Base-by-base conservation (phyloP, 1,140 invertebrate genomes). In the Chrysomallon squamiferum region DNA sequence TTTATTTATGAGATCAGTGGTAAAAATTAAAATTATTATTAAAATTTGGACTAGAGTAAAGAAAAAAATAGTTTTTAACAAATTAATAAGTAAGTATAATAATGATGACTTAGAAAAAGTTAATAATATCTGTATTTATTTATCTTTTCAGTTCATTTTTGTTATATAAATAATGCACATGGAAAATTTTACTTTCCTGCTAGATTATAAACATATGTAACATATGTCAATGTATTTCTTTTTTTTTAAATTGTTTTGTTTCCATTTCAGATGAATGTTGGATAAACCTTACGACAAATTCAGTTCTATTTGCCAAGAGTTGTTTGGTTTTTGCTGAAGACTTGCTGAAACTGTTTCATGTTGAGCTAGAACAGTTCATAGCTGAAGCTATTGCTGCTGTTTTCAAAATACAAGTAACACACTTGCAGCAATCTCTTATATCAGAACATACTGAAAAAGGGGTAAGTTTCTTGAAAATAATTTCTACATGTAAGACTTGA, bases 241-340 rank as follows among this genome's bases (percentile, higher is more conserved):
- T n/a, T n/a, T n/a, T n/a, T n/a, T n/a, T n/a, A n/a, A n/a, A n/a
- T n/a, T n/a, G n/a, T n/a, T n/a, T 41, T 82, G 89, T 33, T 86
- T 58, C 80, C 22, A 22, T 72, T 70, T 29, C 79, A 86, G 91
- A 90, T 69, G 89, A 91, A 65, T 89, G 86, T 72, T 90, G 90
- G 87, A 84, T 93, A n/a, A 85, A 88, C 20, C 80, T 93, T 61
- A 93, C 92, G 0, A 85, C 86, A 68, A 93, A 91, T 75, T 92
- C 90, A 13, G 78, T 92, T 18, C 86, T 90, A 43, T 93, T 93
- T 80, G 88, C 89, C 15, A 92, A 90, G 80, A 82, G 90, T 18
- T 92, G 89, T 73, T 74, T 92, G 13, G 87, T 87, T 29, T 85
- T 93, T 45, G 73, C 92, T 4, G 88, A 91, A 45, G 92, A 93